Conservation (phyloP, 2,797 vertebrate species). For the Sebastes taczanowskii region DNA sequence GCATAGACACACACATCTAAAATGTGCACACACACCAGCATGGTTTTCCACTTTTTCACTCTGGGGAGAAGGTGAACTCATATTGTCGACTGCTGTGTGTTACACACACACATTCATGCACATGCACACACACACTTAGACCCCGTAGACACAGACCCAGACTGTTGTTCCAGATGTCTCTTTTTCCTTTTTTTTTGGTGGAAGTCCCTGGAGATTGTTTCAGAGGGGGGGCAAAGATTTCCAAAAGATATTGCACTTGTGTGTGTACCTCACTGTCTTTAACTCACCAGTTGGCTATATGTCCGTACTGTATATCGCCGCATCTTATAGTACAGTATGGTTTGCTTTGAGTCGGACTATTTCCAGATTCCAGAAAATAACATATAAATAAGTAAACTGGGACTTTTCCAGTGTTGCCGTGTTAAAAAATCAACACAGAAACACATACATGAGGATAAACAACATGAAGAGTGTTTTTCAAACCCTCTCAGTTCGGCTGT, state of each 20-base stretch:
- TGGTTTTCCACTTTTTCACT: slow-evolving; percentile 63
- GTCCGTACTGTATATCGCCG: neutral
- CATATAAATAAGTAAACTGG: neutral
- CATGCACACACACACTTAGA: neutral
- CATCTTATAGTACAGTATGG: neutral
- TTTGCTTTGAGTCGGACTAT: neutral
- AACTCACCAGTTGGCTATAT: neutral
- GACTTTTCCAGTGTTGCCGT: neutral
- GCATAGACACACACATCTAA: slow-evolving; percentile 22
- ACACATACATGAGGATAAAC: neutral
- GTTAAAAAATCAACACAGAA: neutral
- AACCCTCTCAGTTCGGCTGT: neutral
- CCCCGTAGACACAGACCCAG: slow-evolving; percentile 55
- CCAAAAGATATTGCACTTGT: slow-evolving; percentile 28
- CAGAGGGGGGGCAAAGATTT: slow-evolving; percentile 40
- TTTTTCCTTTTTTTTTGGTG: slow-evolving; percentile 28
- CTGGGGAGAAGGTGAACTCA: slow-evolving; percentile 65
- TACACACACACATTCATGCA: slow-evolving; percentile 10
- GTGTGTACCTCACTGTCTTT: neutral
- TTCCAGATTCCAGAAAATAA: neutral
- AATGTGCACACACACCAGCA: slow-evolving; percentile 28
- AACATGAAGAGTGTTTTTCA: slow-evolving; percentile 1
- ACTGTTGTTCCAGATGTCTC: slow-evolving; percentile 68
- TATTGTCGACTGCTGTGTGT: slow-evolving; percentile 60
- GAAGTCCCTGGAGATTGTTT: slow-evolving; percentile 42